phyloP scores from a whole-genome alignment of 2,797 vertebrate genomes.

The Pipistrellus pipistrellus region DNA sequence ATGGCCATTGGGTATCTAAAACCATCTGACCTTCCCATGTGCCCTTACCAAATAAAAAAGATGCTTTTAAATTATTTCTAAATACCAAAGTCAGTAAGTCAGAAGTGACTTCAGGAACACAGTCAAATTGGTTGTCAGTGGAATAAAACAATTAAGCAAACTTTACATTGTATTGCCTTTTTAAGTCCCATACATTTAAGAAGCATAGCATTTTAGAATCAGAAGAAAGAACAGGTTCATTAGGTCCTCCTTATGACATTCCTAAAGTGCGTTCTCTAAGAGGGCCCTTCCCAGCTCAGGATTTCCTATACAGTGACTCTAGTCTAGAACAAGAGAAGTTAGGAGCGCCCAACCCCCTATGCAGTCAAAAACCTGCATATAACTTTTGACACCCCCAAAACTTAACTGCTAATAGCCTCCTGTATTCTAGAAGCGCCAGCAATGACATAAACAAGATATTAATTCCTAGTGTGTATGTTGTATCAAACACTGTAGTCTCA shows the following conservation, averaged over 20 bases:
- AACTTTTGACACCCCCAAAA: background rate
- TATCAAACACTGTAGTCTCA: background rate
- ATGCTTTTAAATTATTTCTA: background rate
- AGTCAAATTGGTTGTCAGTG: background rate
- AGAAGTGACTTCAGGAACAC: background rate
- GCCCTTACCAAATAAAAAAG: background rate
- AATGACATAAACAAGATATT: background rate
- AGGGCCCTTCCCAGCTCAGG: background rate
- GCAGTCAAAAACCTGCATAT: background rate
- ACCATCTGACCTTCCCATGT: background rate
- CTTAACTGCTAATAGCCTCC: background rate
- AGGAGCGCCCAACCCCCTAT: background rate
- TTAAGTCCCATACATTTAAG: background rate
- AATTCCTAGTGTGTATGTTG: background rate
- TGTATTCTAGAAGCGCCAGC: background rate
- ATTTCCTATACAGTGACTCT: background rate
- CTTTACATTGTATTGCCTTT: background rate
- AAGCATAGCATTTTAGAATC: background rate
- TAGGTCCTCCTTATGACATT: background rate
- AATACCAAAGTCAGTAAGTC: background rate
- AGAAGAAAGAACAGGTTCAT: background rate
- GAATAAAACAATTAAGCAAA: conserved; percentile 18
- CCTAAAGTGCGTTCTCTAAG: background rate
- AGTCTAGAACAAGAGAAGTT: background rate
- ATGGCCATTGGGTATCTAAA: background rate